Evolutionary conservation across 2,113 vertebrate species (phyloP).

Genomic region (Gyps fulvus): DNA sequence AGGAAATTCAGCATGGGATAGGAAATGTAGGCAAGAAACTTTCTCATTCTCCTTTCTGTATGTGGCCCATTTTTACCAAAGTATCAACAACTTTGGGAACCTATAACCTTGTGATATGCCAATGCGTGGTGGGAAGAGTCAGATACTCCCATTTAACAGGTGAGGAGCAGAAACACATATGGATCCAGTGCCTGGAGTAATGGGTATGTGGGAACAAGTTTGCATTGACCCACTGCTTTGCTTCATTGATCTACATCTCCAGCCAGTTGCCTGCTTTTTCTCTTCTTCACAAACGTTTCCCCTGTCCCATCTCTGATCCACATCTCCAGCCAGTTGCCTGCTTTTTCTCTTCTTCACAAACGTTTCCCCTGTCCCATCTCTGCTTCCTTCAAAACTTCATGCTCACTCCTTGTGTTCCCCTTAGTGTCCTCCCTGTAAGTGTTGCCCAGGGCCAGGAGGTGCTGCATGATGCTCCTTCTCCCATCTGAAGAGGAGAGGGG

Average conservation of each 20-base stretch:
- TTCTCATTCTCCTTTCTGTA: neutral
- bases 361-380: neutral
- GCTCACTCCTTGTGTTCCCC: neutral
- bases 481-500: neutral
- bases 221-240: neutral
- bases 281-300: neutral
- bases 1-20: neutral
- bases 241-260: neutral
- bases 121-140: neutral
- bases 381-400: neutral
- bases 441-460: neutral
- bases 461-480: neutral
- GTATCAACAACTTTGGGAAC: neutral
- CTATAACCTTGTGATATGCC: neutral
- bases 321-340: neutral
- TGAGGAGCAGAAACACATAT: neutral
- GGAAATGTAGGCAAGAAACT: neutral
- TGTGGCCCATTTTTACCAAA: neutral
- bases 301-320: neutral
- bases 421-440: neutral
- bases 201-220: neutral
- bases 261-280: neutral
- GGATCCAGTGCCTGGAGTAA: neutral
- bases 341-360: neutral
- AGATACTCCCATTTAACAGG: neutral